Percentiles rank a stretch among this genome's conserved stretches.
Conservation (phyloP, 53 echinoderm and acorn worm species). For the Pentamera pediparva region DNA sequence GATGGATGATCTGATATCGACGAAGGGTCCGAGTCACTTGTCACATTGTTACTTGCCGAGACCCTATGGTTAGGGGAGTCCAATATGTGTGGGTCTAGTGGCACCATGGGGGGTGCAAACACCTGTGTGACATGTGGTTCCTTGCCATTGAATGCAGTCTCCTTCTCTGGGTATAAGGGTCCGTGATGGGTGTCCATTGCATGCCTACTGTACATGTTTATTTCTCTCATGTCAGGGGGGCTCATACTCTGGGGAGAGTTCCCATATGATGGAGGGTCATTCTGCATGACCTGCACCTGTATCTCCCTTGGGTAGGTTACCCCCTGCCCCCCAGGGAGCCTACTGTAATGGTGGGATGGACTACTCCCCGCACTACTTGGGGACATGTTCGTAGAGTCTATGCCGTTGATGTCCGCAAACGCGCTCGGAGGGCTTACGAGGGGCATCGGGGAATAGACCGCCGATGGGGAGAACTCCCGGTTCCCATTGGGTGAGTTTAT, state of each 20-base stretch:
- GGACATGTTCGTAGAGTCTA: conserved; percentile 85
- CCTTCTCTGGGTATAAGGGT: conserved; percentile 9
- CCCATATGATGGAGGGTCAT: not conserved
- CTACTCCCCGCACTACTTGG: conserved; percentile 83
- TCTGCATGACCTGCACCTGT: conserved; percentile 33
- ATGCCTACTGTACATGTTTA: conserved; percentile 13
- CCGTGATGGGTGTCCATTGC: not conserved
- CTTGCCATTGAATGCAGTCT: conserved; percentile 1
- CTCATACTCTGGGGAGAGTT: not conserved
- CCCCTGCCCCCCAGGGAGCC: conserved; percentile 48
- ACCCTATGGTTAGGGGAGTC: not conserved
- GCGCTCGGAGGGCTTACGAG: conserved; percentile 88
- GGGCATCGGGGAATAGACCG: conserved; percentile 45
- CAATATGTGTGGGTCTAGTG: conserved; percentile 32
- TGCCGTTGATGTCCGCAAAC: conserved; percentile 91
- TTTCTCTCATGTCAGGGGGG: conserved; percentile 22
- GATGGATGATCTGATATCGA: conserved; percentile 50
- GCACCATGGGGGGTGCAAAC: not conserved
- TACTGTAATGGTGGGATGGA: conserved; percentile 75
- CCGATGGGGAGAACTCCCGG: conserved; percentile 1
- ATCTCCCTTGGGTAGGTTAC: conserved; percentile 36
- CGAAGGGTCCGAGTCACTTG: conserved; percentile 33
- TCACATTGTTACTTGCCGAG: conserved; percentile 7
- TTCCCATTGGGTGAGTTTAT: conserved; percentile 12
- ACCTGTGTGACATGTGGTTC: not conserved